These are phyloP conservation scores for Boleophthalmus pectinirostris DNA, from an alignment of 2,113 vertebrate genomes.

Conservation along the genomic window DNA sequence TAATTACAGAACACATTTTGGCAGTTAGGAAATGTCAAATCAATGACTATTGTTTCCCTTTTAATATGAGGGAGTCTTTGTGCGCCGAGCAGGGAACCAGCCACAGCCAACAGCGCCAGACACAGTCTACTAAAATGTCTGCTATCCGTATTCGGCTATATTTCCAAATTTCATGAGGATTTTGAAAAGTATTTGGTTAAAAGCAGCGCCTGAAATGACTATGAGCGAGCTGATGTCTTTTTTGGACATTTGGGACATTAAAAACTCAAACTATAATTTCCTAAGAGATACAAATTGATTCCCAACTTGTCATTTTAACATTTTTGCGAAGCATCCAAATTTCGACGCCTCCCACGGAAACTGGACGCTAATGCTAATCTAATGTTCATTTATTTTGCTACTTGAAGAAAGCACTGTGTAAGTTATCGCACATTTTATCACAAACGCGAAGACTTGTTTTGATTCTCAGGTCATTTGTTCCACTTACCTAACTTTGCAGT, in stretches of 20 bases:
- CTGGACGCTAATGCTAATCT: slow-evolving; percentile 34
- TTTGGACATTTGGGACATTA: slow-evolving; percentile 53
- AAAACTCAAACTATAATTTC: background rate
- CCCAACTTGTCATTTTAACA: slow-evolving; percentile 34
- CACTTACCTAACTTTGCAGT: background rate
- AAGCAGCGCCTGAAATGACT: background rate
- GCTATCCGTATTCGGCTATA: background rate
- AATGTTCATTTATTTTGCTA: slow-evolving; percentile 46
- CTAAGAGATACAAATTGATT: slow-evolving; percentile 20
- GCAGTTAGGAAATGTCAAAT: slow-evolving; percentile 54
- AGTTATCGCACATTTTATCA: background rate
- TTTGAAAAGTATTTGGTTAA: background rate
- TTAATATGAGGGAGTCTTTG: slow-evolving; percentile 58
- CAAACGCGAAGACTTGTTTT: background rate
- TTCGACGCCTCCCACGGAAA: slow-evolving; percentile 24
- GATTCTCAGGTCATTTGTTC: background rate
- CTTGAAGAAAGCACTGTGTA: slow-evolving; percentile 14
- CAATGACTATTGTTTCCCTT: slow-evolving; percentile 75
- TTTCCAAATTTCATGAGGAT: background rate
- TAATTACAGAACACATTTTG: slow-evolving; percentile 52
- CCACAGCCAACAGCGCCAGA: background rate
- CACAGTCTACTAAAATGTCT: background rate
- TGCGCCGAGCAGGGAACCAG: slow-evolving; percentile 25
- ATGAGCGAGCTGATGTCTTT: slow-evolving; percentile 40
- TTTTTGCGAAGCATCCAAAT: slow-evolving; percentile 39